Base-by-base conservation (phyloP, 2,888 invertebrate genomes). In the Dexiosoma caninum region DNA sequence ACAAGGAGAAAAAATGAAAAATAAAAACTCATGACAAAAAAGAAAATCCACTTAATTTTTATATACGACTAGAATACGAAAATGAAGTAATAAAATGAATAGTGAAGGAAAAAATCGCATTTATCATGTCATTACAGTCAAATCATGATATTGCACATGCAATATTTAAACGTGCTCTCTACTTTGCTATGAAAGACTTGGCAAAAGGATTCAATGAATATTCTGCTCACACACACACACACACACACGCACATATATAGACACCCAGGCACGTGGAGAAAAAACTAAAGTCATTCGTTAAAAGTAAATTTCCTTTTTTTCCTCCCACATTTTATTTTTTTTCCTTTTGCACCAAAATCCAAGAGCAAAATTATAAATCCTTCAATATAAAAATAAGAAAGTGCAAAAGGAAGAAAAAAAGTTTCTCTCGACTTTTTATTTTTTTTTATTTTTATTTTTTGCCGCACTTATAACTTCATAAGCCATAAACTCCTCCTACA, bases 101-200 rank as follows among this genome's bases (percentile, higher is more conserved):
- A 78, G 9, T 32, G 30, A 6, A 27, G 6, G 27, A 75, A 82
- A 2, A 70, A 87, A 87, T 88, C 87, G 77, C 87, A 88, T 87
- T 88, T 87, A 87, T 87, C 88, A 87, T 88, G 85, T 86, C 87
- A 88, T 87, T 87, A 88, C 87, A 86, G 86, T 86, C 86, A 86
- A 86, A 88, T 88, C 87, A 86, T 79, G 79, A 81, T 75, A 81
- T 72, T 81, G 81, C 81, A 77, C 77, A 77, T 81, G 81, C 77
- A 77, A 81, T 77, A 67, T 40, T 14, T 14, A 10, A 64, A 64
- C 35, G 27, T 23, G 19, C 30, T n/a, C n/a, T n/a, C n/a, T 71
- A 9, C 21, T 40, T 12, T 35, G 16, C 60, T 40, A 74, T 12
- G 37, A 69, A 46, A 49, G 72, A 64, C 32, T 74, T 81, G 81